Evolutionary conservation across 2,113 vertebrate genomes (phyloP).

Genomic region (Cyanoliseus patagonus): DNA sequence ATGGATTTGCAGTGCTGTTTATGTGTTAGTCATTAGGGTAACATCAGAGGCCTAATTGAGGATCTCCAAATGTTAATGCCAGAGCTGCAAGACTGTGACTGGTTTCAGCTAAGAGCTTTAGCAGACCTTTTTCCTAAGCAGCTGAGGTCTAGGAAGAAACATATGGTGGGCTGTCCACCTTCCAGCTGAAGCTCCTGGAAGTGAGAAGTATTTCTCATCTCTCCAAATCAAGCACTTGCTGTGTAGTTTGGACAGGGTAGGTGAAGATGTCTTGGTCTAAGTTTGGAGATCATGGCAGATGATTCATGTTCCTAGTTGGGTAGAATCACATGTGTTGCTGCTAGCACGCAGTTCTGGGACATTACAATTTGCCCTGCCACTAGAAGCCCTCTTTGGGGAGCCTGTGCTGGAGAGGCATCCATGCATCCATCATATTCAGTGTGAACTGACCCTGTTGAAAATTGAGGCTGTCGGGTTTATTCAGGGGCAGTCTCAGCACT

Average conservation of each 20-base stretch:
- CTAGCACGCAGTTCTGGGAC: background rate
- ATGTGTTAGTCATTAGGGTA: background rate
- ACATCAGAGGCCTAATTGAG: background rate
- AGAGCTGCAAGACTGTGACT: background rate
- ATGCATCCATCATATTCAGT: background rate
- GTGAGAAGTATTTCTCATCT: background rate
- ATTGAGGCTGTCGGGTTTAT: background rate
- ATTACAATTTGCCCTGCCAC: background rate
- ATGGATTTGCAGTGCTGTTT: background rate
- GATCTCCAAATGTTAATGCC: background rate
- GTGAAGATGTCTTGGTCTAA: background rate
- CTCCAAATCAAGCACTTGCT: background rate
- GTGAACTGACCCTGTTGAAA: background rate
- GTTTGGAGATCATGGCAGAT: background rate
- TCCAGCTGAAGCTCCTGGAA: background rate
- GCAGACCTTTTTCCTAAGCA: background rate
- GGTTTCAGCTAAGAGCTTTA: background rate
- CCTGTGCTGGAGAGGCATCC: background rate
- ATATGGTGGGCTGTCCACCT: background rate
- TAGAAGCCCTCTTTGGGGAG: background rate
- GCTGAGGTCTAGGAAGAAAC: background rate
- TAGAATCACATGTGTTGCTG: background rate
- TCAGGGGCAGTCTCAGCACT: background rate
- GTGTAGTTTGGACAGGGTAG: background rate
- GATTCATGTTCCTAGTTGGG: accelerated